Evolutionary conservation across 1,140 invertebrate genomes (phyloP).

Genomic region (Nymphalis io): DNA sequence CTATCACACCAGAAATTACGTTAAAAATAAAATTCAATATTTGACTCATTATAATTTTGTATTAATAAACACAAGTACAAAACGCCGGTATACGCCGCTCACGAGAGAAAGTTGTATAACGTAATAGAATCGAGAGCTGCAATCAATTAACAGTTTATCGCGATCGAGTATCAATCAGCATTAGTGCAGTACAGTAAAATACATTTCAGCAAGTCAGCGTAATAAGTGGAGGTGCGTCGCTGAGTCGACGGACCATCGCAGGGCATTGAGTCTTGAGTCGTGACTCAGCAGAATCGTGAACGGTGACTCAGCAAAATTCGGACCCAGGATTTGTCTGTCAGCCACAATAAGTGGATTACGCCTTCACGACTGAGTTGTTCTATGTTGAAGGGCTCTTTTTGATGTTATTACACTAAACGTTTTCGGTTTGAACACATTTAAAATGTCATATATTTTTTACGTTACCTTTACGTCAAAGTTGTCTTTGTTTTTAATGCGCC

Average conservation of each 20-base stretch:
- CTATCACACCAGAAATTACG: no score
- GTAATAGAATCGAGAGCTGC: constrained; percentile 22
- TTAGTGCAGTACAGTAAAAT: constrained; percentile 58
- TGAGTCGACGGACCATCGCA: constrained; percentile 49
- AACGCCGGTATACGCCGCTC: constrained; percentile 14
- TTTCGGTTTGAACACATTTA: constrained; percentile 13
- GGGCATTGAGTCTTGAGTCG: constrained; percentile 50
- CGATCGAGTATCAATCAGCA: constrained; percentile 61
- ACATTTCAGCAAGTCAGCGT: constrained; percentile 61
- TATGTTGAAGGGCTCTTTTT: constrained; percentile 58
- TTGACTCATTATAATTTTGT: background rate
- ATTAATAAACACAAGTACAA: background rate
- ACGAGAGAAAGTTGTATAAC: constrained; percentile 26
- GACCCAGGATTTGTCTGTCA: constrained; percentile 60
- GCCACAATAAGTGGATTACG: constrained; percentile 73
- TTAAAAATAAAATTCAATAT: background rate
- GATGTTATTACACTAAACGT: constrained; percentile 46
- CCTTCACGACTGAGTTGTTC: constrained; percentile 65
- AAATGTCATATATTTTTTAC: background rate
- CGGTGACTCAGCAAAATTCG: constrained; percentile 57
- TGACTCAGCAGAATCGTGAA: constrained; percentile 51
- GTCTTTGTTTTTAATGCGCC: constrained; percentile 21
- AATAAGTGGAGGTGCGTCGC: constrained; percentile 63
- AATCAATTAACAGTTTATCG: constrained; percentile 44
- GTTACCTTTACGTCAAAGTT: constrained; percentile 19